Base-by-base conservation (phyloP, 2,113 vertebrate species). In the Lucifuga dentata region DNA sequence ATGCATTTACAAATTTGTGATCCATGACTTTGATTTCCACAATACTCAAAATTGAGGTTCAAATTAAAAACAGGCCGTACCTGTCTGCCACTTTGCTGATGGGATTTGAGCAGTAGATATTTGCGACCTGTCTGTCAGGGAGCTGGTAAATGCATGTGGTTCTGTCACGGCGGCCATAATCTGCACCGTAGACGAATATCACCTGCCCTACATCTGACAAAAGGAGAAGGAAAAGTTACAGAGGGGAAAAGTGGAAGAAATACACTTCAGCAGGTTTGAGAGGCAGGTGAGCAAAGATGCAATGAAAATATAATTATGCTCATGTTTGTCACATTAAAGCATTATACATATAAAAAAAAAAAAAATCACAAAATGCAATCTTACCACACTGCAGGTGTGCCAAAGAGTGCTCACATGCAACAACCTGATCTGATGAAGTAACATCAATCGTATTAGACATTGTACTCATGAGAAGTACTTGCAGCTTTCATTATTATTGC, bases 91-190 rank as follows among this genome's bases (percentile, higher is more conserved):
- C 80, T 48, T 7, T 20, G 2, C 0, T 8, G 0, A 33, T 72
- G 11, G 56, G 20, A 0, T 0, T 0, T 12, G 11, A 39, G 43
- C 88, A 90, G 51, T 6, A 0, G 1, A 44, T 9, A 1, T 78
- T 65, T 19, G 23, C 0, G 8, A 56, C 0, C 23, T 86, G 53
- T 16, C 0, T 0, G 0, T 0, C 0, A 0, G 57, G 23, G 0
- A 59, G 65, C 8, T 5, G 0, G 1, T 17, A 73, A 17, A 12
- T 5, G 59, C 88, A 90, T 0, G 82, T 90, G 11, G 57, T 75
- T 8, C 1, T 2, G 64, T 90, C 81, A 12, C 5, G 20, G 19
- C 86, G 86, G 43, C 88, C 88, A 5, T 78, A 88, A 40, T 80
- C 5, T 1, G 86, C 86, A 2, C 73, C 51, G 0, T 51, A 60